Evolutionary conservation across 1,140 invertebrate genomes (phyloP).

Genomic region (Zaprionus davidi): DNA sequence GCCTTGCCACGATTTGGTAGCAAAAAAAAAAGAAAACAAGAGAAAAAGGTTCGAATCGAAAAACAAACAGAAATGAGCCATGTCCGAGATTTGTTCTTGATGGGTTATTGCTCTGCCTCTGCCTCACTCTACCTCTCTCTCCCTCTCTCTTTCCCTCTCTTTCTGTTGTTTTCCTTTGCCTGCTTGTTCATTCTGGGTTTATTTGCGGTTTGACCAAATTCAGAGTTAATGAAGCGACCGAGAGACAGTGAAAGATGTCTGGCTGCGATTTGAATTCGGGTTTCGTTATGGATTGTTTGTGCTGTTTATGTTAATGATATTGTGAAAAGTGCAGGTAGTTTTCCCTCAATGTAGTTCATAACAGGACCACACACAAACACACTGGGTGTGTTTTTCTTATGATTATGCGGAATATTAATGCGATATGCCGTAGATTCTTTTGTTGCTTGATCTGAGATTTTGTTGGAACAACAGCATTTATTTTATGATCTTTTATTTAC

Average conservation of each 20-base stretch:
- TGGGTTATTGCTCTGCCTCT: slow-evolving; percentile 13
- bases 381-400: slow-evolving; percentile 7
- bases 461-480: not conserved
- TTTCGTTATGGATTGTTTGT: slow-evolving; percentile 68
- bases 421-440: not conserved
- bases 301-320: slow-evolving; percentile 75
- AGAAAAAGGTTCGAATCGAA: slow-evolving; percentile 48
- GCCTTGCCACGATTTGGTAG: slow-evolving; percentile 37
- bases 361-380: not conserved
- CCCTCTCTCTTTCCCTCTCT: not conserved
- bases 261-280: slow-evolving; percentile 60
- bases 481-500: not conserved
- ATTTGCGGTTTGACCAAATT: slow-evolving; percentile 70
- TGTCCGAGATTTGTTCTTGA: slow-evolving; percentile 50
- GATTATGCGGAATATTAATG: slow-evolving; percentile 10
- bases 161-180: not conserved
- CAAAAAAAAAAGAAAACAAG: slow-evolving; percentile 30
- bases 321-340: slow-evolving; percentile 55
- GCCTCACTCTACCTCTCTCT: not conserved
- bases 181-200: slow-evolving; percentile 32
- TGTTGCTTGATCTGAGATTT: not conserved
- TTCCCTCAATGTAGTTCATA: slow-evolving; percentile 19
- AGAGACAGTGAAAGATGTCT: slow-evolving; percentile 49
- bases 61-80: slow-evolving; percentile 56
- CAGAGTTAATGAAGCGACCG: slow-evolving; percentile 68